These are phyloP conservation scores for Semibalanus balanoides DNA, from an alignment of 1,140 invertebrate species.

Conservation along the genomic window DNA sequence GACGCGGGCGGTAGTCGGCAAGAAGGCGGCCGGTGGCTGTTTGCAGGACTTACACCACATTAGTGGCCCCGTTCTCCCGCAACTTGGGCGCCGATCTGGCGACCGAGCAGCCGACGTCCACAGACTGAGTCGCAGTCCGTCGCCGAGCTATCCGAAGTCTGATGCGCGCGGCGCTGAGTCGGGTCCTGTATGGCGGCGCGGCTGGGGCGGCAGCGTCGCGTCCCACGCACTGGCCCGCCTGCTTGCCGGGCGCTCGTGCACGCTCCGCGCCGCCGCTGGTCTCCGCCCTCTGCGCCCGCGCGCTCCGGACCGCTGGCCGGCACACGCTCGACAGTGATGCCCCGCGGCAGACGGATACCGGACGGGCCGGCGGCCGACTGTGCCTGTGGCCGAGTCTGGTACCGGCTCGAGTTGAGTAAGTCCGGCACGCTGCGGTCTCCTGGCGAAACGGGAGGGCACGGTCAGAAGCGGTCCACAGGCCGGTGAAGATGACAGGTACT, in stretches of 20 bases:
- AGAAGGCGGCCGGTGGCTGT: too few species aligned
- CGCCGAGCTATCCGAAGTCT: background rate
- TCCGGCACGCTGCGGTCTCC: background rate
- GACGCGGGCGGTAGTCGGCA: too few species aligned
- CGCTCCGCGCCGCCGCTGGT: too few species aligned
- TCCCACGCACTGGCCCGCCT: background rate
- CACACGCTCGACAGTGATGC: slow-evolving; percentile 1
- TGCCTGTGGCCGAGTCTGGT: background rate
- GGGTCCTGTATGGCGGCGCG: background rate
- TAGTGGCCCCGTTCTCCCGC: too few species aligned
- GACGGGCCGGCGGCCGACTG: background rate
- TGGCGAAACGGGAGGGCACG: background rate
- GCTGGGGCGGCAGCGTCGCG: too few species aligned
- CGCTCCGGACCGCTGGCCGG: background rate
- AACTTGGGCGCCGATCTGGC: too few species aligned
- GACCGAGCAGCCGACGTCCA: background rate
- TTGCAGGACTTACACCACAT: too few species aligned
- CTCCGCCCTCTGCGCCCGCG: too few species aligned
- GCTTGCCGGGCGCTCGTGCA: too few species aligned
- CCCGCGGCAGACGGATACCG: background rate
- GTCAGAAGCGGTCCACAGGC: too few species aligned
- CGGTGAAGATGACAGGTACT: too few species aligned
- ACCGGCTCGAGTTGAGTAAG: background rate
- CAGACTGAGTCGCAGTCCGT: background rate
- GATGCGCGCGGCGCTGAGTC: background rate